Base-by-base conservation (phyloP, 2,113 vertebrate species). In the Colaptes auratus region DNA sequence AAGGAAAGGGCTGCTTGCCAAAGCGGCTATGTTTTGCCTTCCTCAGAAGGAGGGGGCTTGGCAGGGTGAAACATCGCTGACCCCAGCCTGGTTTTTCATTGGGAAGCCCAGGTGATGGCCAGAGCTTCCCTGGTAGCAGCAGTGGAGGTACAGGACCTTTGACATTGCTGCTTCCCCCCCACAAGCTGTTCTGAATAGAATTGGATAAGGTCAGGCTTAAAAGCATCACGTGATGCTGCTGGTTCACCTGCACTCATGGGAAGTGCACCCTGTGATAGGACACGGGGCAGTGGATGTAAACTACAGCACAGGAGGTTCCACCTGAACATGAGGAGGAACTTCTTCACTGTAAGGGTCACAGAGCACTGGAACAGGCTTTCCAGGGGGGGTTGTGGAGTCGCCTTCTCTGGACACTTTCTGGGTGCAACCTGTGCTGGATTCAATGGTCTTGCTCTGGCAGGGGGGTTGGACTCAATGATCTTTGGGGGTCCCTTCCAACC, bases 1-100 rank as follows among this genome's bases (percentile, higher is more conserved):
- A 50, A 80, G 78, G 44, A 67, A 82, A 82, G 83, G 86, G 83
- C 77, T 66, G 67, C 15, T 87, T 93, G 92, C 81, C 89, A 95
- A 6, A 28, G 11, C 19, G 50, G 71, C 56, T 65, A 89, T 30
- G 42, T 28, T 92, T 63, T 89, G 53, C 65, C 82, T 82, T 85
- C 63, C 64, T 24, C 10, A 1, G 91, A 73, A 82, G 75, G 12
- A 3, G 12, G 53, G 42, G 48, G 16, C 53, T 66, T 66, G 33
- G 52, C 4, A 3, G 44, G 44, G 44, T 89, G 69, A 65, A 39
- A 31, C 2, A 1, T 33, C 3, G 9, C 58, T 52, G 39, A 30
- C 33, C 39, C 35, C 21, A 44, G 74, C 58, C 67, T 83, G 46
- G 3, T 10, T 36, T 66, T 64, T 48, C 23, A 5, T 13, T 12